Evolutionary conservation across 2,797 vertebrate genomes (phyloP).

Genomic region (Neosilurus hyrtlii): DNA sequence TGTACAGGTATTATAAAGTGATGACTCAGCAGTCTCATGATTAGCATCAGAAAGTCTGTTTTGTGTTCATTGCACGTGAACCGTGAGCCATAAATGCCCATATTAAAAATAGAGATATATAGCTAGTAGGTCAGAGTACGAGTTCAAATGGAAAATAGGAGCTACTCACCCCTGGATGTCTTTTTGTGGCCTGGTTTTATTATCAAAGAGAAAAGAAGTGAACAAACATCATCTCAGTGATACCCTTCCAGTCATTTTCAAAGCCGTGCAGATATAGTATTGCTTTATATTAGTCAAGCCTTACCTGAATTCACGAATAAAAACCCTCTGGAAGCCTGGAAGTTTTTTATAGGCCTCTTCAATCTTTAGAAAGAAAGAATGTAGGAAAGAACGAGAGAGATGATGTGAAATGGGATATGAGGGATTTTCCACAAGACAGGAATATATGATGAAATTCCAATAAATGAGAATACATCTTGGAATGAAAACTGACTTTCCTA

Average conservation of each 20-base stretch:
- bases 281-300: conserved; percentile 8
- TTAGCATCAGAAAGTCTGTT: conserved; percentile 42
- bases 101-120: conserved; percentile 33
- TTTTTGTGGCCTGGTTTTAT: conserved; percentile 75
- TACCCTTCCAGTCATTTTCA: conserved; percentile 6
- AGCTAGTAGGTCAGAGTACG: conserved; percentile 30
- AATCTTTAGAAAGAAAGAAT: conserved; percentile 67
- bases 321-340: conserved; percentile 83
- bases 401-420: conserved; percentile 20
- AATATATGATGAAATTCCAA: conserved; percentile 42
- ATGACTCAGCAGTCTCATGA: conserved; percentile 36
- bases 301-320: conserved; percentile 87
- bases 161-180: conserved; percentile 80
- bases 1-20: conserved; percentile 33
- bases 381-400: neutral
- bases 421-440: conserved; percentile 52
- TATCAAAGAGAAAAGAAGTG: conserved; percentile 28
- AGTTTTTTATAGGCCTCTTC: conserved; percentile 79
- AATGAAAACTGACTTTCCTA: conserved; percentile 54
- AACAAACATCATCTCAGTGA: conserved; percentile 30
- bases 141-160: conserved; percentile 27
- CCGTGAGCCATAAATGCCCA: conserved; percentile 31
- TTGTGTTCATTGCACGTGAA: conserved; percentile 28
- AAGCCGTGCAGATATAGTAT: neutral
- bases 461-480: conserved; percentile 53